Evolutionary conservation across 2,797 vertebrate genomes (phyloP), one percentile per base, ranked within the genome.

Genomic region (Limnodromus scolopaceus): DNA sequence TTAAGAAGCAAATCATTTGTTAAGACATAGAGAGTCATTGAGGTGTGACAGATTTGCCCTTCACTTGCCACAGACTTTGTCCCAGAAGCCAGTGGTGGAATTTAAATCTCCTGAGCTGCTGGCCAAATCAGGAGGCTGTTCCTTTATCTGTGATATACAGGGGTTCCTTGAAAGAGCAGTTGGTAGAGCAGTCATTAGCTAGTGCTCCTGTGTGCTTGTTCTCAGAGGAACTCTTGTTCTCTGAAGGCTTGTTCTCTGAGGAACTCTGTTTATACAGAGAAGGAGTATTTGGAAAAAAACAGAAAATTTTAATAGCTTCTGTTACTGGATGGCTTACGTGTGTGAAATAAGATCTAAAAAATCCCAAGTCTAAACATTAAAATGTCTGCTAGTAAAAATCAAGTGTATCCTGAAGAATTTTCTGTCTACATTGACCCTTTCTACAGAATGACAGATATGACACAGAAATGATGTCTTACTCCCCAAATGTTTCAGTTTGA

Each of bases 21-120:
- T 49, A 32, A 13, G 38, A 11, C 20, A 6, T 1, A 51, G 45
- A 15, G 32, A 16, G 27, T 43, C 14, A 53, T 2, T 12, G 48
- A 7, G 24, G 4, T 5, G 1, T 3, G 7, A 30, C 1, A 5
- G 19, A 13, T 54, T 22, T 60, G 24, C 30, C n/a, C 24, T 68
- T 71, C 0, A 0, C 0, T 4, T 60, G 17, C 24, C 10, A 8
- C 5, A 32, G 34, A 49, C 11, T 69, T 74, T 16, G 3, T 25
- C 25, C 7, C 38, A n/a, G 19, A 49, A 53, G 2, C 32, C 12
- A 3, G 14, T 27, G 32, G 24, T 88, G 28, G 38, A 72, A 43
- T 11, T 49, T 41, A n/a, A 41, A 43, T 61, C 28, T 71, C 9
- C 27, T 23, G 65, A 90, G 38, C 41, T 95, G 24, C 16, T 69